A percentile compares a stretch with the other conserved stretches of the same genome.
Conservation (phyloP, 2,113 vertebrate species). For the Nipponia nippon region DNA sequence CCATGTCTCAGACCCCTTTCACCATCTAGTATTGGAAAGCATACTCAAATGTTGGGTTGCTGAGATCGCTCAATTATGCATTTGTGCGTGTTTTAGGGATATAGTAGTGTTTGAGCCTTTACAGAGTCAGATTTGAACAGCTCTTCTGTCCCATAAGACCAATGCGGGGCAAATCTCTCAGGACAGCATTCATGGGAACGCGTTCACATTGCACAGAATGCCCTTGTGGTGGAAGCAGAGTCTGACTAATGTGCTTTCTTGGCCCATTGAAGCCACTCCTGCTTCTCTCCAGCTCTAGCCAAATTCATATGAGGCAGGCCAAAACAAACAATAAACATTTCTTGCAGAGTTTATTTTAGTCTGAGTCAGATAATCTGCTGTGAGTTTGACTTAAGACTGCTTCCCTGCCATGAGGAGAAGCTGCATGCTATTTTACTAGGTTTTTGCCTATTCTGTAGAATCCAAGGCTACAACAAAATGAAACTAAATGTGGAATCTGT, state of each 20-base stretch:
- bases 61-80: fast-evolving
- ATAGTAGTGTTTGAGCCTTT: fast-evolving
- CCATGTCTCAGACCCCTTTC: fast-evolving
- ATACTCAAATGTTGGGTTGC: background rate
- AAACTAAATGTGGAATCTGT: background rate
- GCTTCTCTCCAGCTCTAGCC: background rate
- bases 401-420: background rate
- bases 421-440: background rate
- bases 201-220: background rate
- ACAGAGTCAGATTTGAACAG: background rate
- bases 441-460: background rate
- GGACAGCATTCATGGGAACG: background rate
- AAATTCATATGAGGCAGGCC: background rate
- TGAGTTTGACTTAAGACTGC: background rate
- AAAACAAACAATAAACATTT: conserved; percentile 58
- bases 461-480: background rate
- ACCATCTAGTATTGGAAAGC: background rate
- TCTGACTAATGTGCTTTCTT: background rate
- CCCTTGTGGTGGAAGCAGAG: conserved; percentile 17
- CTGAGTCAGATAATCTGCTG: conserved; percentile 34
- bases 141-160: background rate
- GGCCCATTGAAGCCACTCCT: background rate
- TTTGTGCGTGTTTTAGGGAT: background rate
- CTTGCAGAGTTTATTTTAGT: conserved; percentile 22
- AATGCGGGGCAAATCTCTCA: fast-evolving